These are phyloP conservation scores for Sussaba pulchella DNA, from an alignment of 2,888 invertebrate genomes.

Conservation along the genomic window DNA sequence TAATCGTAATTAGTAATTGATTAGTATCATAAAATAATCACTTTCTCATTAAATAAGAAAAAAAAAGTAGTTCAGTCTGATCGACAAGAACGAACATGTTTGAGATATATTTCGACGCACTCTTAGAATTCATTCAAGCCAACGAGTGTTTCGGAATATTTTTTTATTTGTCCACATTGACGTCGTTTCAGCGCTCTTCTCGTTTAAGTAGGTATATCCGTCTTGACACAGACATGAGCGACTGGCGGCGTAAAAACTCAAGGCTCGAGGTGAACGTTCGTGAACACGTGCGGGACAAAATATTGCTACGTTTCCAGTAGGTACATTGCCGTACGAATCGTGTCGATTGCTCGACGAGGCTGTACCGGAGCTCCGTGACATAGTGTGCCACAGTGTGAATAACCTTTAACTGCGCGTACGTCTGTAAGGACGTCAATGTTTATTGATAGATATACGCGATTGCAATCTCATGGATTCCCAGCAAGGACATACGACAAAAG, in stretches of 20 bases:
- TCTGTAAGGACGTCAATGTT: background rate
- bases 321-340: background rate
- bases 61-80: no score
- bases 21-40: no score
- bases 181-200: background rate
- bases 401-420: background rate
- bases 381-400: conserved; percentile 8
- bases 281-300: conserved; percentile 1
- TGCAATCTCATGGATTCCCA: background rate
- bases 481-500: background rate
- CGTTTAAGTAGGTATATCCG: background rate
- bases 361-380: background rate
- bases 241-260: background rate
- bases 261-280: conserved; percentile 1
- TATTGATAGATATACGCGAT: conserved; percentile 10
- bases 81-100: no score
- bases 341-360: conserved; percentile 14
- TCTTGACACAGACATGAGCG: background rate
- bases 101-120: background rate
- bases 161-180: background rate
- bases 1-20: no score
- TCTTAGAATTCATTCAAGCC: background rate
- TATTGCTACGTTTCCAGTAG: conserved; percentile 1
- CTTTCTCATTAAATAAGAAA: no score
- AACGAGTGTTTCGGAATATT: background rate